Base-by-base conservation (phyloP, 2,113 vertebrate species). In the Strix uralensis region DNA sequence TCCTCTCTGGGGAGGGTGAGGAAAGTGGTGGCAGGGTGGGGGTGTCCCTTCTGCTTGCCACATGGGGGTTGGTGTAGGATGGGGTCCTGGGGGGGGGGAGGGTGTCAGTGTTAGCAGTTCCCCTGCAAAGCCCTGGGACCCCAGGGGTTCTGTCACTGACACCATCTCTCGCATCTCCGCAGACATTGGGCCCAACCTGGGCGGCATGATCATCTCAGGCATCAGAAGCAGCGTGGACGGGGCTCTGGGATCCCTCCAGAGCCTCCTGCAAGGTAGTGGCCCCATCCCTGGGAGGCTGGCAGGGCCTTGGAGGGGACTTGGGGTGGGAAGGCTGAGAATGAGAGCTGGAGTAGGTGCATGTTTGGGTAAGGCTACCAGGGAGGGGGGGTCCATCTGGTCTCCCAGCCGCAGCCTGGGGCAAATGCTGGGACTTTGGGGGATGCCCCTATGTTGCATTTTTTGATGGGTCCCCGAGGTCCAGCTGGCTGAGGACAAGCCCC, bases 161-260 rank as follows among this genome's bases (percentile, higher is more conserved):
- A 13, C 9, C 1, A 0, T 11, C 27, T 88, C 29, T 80, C 46
- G 38, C 21, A 21, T 87, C 66, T 95, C 73, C 62, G 15, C 92
- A 99, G 98, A 79, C n/a, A 98, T 98, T 22, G 98, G 98, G 29
- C 36, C 54, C 42, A 85, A 30, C 58, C 77, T 99, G 90, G 99
- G 99, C 1, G 11, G 38, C 57, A 57, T 55, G 52, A 98, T 99
- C 71, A 49, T 94, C 92, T 57, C 18, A 0, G 13, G 2, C 11
- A 87, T 99, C 51, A 95, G 91, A 36, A 87, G 6, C 20, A 40
- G 38, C 13, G 36, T 67, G 0, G 74, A 96, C 0, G 34, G 13
- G 22, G 94, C 96, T 2, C 95, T 99, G 94, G 22, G 40, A 15
- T 82, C 77, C 7, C 80, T 97, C 29, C 69, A 73, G 40, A 38